These are phyloP conservation scores for Enteromius anoplus DNA, from an alignment of 2,797 vertebrate species.

Conservation along the genomic window DNA sequence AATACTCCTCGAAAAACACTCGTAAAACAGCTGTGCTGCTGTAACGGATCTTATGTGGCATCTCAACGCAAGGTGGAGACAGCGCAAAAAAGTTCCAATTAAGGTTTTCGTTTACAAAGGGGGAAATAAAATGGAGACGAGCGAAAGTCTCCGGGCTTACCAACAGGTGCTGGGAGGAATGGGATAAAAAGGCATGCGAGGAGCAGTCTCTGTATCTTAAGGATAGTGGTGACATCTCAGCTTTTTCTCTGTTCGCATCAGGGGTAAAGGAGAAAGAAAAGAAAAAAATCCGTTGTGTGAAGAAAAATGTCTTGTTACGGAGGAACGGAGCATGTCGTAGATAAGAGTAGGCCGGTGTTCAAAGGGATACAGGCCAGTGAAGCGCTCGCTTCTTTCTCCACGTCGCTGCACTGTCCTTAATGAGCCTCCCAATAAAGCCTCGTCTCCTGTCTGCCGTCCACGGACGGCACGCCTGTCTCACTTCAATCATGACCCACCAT, in stretches of 20 bases:
- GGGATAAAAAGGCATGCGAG: constrained; percentile 24
- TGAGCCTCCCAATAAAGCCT: constrained; percentile 74
- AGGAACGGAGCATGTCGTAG: constrained; percentile 79
- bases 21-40: constrained; percentile 69
- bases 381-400: constrained; percentile 73
- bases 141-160: constrained; percentile 64
- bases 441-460: constrained; percentile 39
- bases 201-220: constrained; percentile 71
- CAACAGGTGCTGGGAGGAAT: constrained; percentile 71
- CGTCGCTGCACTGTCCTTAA: constrained; percentile 79
- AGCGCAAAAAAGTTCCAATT: constrained; percentile 80
- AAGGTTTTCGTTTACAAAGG: constrained; percentile 77
- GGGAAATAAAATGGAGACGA: constrained; percentile 57
- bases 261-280: constrained; percentile 33
- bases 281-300: constrained; percentile 50
- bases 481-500: constrained; percentile 73
- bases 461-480: constrained; percentile 68
- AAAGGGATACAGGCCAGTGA: constrained; percentile 77
- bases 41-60: constrained; percentile 75
- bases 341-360: constrained; percentile 78
- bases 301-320: constrained; percentile 76
- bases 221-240: constrained; percentile 73
- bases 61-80: constrained; percentile 81
- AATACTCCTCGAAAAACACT: constrained; percentile 75
- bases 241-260: constrained; percentile 69